A percentile compares a stretch with the other conserved stretches of the same genome.
Evolutionary conservation across 2,113 vertebrate genomes (phyloP).

Genomic region (Haemorhous mexicanus): DNA sequence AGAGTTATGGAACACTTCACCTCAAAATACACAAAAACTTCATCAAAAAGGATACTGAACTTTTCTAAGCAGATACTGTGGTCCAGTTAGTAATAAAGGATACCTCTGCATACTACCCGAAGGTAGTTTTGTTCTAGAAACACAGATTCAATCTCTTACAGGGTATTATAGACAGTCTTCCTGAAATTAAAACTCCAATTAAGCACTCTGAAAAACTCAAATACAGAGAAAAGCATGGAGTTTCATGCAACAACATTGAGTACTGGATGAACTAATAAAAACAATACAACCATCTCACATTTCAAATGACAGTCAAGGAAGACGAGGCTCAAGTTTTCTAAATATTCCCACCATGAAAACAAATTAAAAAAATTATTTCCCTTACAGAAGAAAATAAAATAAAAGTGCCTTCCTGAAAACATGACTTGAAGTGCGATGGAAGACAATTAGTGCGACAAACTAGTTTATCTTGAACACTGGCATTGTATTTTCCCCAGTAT

Average conservation of each 20-base stretch:
- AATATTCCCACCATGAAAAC: background rate
- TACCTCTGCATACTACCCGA: background rate
- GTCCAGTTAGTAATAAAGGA: background rate
- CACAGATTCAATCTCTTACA: background rate
- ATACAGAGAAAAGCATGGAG: background rate
- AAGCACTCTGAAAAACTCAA: background rate
- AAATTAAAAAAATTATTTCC: background rate
- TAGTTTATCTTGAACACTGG: background rate
- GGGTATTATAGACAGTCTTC: background rate
- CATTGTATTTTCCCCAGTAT: background rate
- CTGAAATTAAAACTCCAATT: background rate
- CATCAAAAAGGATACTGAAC: background rate
- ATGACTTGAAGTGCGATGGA: background rate
- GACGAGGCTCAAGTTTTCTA: background rate
- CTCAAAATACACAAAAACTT: background rate
- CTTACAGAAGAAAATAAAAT: background rate
- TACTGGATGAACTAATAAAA: background rate
- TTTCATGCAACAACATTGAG: background rate
- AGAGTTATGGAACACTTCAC: background rate
- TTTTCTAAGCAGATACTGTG: background rate
- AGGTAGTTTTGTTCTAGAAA: background rate
- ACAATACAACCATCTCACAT: background rate
- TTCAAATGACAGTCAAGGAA: background rate
- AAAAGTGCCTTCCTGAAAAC: background rate
- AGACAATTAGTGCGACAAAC: background rate